These are phyloP conservation scores for Papilio elwesi DNA, from an alignment of 2,888 invertebrate species.

Conservation along the genomic window DNA sequence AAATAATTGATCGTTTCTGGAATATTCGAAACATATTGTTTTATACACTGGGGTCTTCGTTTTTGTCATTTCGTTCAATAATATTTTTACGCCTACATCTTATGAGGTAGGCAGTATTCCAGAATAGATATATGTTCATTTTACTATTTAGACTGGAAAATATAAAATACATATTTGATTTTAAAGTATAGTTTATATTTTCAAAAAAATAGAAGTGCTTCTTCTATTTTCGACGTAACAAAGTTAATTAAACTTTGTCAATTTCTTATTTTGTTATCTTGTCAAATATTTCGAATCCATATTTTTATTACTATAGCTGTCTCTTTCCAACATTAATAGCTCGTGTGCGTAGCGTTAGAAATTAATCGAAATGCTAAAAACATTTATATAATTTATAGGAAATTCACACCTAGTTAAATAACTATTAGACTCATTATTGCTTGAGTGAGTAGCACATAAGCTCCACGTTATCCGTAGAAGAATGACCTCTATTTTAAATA, in stretches of 20 bases:
- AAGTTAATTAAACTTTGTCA: no score
- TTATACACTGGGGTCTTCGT: background rate
- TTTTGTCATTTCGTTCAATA: no score
- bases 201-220: no score
- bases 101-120: no score
- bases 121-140: no score
- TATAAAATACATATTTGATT: no score
- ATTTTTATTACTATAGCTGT: background rate
- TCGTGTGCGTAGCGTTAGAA: background rate
- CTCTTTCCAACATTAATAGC: background rate
- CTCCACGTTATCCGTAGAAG: conserved; percentile 1
- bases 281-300: no score
- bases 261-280: no score
- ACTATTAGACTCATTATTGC: conserved; percentile 13
- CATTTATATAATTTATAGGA: background rate
- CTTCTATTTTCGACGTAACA: no score
- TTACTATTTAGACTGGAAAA: no score
- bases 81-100: no score
- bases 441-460: background rate
- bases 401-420: background rate
- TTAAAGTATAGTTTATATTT: no score
- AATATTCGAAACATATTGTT: background rate
- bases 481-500: background rate
- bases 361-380: background rate
- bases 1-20: background rate